Conservation (phyloP, 2,888 invertebrate species). For the Troides helena region DNA sequence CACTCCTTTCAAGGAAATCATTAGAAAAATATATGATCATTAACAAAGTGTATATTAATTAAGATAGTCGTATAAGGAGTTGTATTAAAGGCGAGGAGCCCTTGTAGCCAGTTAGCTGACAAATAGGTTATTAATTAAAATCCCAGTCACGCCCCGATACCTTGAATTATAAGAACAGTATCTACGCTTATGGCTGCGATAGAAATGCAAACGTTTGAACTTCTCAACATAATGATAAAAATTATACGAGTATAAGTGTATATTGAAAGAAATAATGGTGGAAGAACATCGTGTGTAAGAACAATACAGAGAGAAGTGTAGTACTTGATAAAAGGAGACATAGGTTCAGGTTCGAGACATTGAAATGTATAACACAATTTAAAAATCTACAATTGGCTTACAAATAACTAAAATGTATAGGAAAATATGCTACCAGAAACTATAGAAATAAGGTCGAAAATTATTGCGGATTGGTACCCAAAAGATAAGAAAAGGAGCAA, state of each 20-base stretch:
- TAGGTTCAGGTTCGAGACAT: no score
- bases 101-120: constrained; percentile 28
- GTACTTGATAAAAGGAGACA: no score
- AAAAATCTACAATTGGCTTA: no score
- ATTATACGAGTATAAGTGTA: not conserved
- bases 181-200: not conserved
- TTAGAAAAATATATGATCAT: constrained; percentile 14
- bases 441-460: no score
- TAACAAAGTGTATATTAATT: constrained; percentile 15
- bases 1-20: constrained; percentile 23
- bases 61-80: constrained; percentile 20
- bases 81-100: constrained; percentile 2
- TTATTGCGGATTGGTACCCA: no score
- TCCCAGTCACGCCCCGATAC: constrained; percentile 48
- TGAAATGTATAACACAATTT: no score
- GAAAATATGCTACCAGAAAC: no score
- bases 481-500: no score
- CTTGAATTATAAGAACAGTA: not conserved
- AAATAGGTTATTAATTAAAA: constrained; percentile 46
- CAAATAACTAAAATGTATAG: no score
- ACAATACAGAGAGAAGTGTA: no score
- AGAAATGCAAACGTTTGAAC: constrained; percentile 23
- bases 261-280: no score
- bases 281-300: no score
- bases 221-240: not conserved